phyloP scores from a whole-genome alignment of 2,888 invertebrate species.

The Gymnoscelis rufifasciata region DNA sequence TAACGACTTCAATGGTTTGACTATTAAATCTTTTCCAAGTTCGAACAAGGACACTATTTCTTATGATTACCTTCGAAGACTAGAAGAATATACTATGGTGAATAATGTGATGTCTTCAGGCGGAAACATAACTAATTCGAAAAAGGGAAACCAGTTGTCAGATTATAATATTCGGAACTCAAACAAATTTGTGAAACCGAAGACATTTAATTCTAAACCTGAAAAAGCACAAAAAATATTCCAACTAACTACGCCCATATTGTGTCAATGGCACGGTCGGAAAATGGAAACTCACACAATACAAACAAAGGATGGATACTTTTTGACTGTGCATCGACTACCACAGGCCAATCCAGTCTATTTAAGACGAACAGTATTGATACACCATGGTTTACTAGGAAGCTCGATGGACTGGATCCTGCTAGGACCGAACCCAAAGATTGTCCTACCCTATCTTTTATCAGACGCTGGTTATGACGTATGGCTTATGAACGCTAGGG shows the following conservation, averaged over 20 bases:
- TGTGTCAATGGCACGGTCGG: conserved; percentile 50
- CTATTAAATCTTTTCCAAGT: no score
- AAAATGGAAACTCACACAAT: conserved; percentile 51
- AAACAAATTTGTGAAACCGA: not conserved
- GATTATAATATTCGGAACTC: not conserved
- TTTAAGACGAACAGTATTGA: conserved; percentile 38
- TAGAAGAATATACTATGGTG: no score
- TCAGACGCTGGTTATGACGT: conserved; percentile 78
- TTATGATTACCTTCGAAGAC: no score
- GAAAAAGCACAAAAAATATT: conserved; percentile 38
- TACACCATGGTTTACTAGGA: conserved; percentile 61
- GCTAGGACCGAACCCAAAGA: conserved; percentile 45
- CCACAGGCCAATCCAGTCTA: conserved; percentile 7
- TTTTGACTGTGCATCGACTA: conserved; percentile 51
- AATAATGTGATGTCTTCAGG: no score
- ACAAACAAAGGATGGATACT: conserved; percentile 52
- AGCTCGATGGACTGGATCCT: conserved; percentile 66
- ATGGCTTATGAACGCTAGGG: conserved; percentile 78
- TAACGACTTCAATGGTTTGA: no score
- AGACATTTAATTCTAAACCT: not conserved
- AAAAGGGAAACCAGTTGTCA: no score
- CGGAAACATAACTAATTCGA: no score
- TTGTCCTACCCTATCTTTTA: conserved; percentile 64
- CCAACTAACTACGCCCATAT: conserved; percentile 47
- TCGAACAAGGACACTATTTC: no score